Conservation (phyloP, 2,888 invertebrate genomes). For the Caenorhabditis macrosperma region DNA sequence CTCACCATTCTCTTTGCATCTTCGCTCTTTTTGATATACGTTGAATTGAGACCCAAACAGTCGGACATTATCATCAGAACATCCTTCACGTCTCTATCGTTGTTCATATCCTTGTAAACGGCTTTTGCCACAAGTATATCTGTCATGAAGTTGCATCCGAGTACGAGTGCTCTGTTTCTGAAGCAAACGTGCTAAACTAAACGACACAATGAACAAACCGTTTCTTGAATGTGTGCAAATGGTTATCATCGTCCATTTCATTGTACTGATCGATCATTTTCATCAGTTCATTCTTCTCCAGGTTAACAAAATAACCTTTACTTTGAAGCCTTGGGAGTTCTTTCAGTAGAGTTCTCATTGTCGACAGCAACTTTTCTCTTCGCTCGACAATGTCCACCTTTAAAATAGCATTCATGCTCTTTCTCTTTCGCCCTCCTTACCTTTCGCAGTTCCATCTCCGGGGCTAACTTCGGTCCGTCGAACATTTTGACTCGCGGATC, state of each 20-base stretch:
- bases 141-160: constrained; percentile 15
- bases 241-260: constrained; percentile 14
- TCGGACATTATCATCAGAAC: constrained; percentile 15
- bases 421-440: too few species aligned
- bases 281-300: background rate
- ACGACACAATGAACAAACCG: constrained; percentile 12
- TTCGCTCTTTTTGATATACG: constrained; percentile 30
- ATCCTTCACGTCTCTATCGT: background rate
- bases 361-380: constrained; percentile 12
- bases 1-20: constrained; percentile 27
- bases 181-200: background rate
- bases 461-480: constrained; percentile 34
- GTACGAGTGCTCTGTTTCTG: constrained; percentile 12
- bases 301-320: background rate
- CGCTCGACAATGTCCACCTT: constrained; percentile 11
- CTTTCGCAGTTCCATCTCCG: constrained; percentile 31
- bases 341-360: background rate
- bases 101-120: background rate
- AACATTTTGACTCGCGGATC: constrained; percentile 31
- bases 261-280: background rate
- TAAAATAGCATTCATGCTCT: background rate
- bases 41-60: constrained; percentile 29
- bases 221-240: constrained; percentile 4
- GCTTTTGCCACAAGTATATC: background rate
- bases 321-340: background rate